Evolutionary conservation across 1,140 invertebrate species (phyloP), one percentile per base, ranked within the genome.

Genomic region (Periplaneta americana): DNA sequence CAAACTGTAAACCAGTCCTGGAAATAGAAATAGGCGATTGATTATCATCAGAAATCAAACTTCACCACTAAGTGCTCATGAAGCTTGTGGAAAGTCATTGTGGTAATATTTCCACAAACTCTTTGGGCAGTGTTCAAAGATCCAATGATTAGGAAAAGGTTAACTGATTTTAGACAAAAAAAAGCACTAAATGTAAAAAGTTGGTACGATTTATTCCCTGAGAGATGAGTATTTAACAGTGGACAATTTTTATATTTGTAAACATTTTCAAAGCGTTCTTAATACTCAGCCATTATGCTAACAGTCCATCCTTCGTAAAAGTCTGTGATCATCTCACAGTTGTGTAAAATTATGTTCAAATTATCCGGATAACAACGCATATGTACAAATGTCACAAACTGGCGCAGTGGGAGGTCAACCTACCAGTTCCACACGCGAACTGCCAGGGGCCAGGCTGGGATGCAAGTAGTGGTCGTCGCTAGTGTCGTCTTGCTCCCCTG

Each of bases 381-480:
- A n/a, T n/a, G n/a, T n/a, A n/a, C n/a, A n/a, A 66, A 66, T 66
- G 48, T 66, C 48, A 22, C n/a, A 66, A n/a, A n/a, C n/a, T n/a
- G n/a, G n/a, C n/a, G n/a, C n/a, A n/a, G n/a, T n/a, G n/a, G 48
- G 22, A 66, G 48, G 75, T 80, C 81, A 84, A 91, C 91, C 84
- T 91, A 93, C 92, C 88, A 90, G 88, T 78, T 92, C 90, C 80
- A 91, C 88, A 85, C 89, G 89, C 66, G 87, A 86, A 78, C 88
- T 84, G 36, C 87, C 88, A 18, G 89, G 86, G n/a, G 90, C 92
- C 77, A 96, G 90, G 86, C 93, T 95, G 31, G 95, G 95, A 90
- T 97, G 96, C 6, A 97, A 90, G 87, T 97, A 97, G 84, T 95
- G 91, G 81, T 86, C 85, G 78, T 89, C 87, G 77, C 87, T 87